These are phyloP conservation scores for Pampus argenteus DNA, from an alignment of 2,797 vertebrate genomes.

Conservation along the genomic window DNA sequence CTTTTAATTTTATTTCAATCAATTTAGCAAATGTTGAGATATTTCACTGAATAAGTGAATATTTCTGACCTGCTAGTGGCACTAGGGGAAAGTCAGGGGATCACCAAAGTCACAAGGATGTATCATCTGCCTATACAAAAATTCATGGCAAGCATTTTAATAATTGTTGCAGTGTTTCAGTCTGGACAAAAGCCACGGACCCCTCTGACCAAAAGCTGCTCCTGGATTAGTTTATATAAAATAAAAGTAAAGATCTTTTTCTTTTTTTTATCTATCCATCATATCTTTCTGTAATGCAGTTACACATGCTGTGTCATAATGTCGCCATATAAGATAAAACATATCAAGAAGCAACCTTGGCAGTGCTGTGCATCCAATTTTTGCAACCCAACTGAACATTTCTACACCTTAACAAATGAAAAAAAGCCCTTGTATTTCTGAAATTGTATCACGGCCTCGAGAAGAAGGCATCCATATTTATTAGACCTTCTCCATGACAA, in stretches of 20 bases:
- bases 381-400: slow-evolving; percentile 31
- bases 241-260: slow-evolving; percentile 29
- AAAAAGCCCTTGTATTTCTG: slow-evolving; percentile 45
- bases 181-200: too few species aligned
- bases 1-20: too few species aligned
- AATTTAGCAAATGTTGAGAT: too few species aligned
- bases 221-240: slow-evolving; percentile 18
- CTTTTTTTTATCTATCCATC: slow-evolving; percentile 30
- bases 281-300: slow-evolving; percentile 38
- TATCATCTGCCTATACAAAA: too few species aligned
- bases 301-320: slow-evolving; percentile 42
- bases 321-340: slow-evolving; percentile 47
- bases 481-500: slow-evolving; percentile 66
- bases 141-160: too few species aligned
- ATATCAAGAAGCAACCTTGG: slow-evolving; percentile 53
- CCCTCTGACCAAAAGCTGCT: background rate
- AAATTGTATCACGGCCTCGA: slow-evolving; percentile 69
- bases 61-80: too few species aligned
- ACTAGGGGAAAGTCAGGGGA: too few species aligned
- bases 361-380: slow-evolving; percentile 45
- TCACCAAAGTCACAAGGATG: too few species aligned
- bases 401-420: slow-evolving; percentile 2
- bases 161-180: too few species aligned
- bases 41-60: too few species aligned
- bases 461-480: slow-evolving; percentile 76